Base-by-base conservation (phyloP, 2,888 invertebrate species). In the Calephelis perditalis region DNA sequence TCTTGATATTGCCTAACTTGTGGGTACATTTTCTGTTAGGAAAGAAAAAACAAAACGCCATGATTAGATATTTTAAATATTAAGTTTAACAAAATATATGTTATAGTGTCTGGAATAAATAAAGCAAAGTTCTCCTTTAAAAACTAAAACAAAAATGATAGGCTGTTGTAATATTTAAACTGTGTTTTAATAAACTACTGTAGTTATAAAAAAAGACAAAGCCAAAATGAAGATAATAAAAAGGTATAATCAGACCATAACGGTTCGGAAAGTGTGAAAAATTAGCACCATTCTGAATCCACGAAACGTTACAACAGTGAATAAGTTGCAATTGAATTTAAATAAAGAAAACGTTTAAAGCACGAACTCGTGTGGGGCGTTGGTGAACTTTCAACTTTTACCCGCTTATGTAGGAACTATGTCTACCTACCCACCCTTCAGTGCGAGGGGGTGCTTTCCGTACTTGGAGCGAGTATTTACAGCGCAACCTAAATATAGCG, bases 401-500 rank as follows among this genome's bases (percentile, higher is more conserved):
- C 82, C 79, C 84, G 84, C 82, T 82, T 80, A 78, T 79, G 81
- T 84, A 78, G 73, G 67, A 63, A 64, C 66, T 66, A 64, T 71
- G 64, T 62, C 71, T 68, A 64, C 70, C 70, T 73, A 65, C 67
- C 63, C 67, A 72, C 73, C 70, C 71, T 64, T 66, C 11, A 6
- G 26, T 63, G 73, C 75, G 67, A 60, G 74, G 72, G 72, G 78
- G 71, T 59, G 74, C 71, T 74, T 83, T 85, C 86, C 87, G 85
- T 87, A 86, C 88, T 88, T 83, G 86, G 85, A 82, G 82, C 82
- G 87, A 84, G 84, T 89, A 89, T 89, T 90, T 90, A 90, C 88
- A 88, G 88, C 88, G 82, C 86, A 88, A 86, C 86, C 89, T 90
- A 89, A 88, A 90, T 90, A 90, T 89, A 90, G 89, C 87, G 86